Evolutionary conservation across 1,140 invertebrate species (phyloP).

Genomic region (Acromyrmex charruanus): DNA sequence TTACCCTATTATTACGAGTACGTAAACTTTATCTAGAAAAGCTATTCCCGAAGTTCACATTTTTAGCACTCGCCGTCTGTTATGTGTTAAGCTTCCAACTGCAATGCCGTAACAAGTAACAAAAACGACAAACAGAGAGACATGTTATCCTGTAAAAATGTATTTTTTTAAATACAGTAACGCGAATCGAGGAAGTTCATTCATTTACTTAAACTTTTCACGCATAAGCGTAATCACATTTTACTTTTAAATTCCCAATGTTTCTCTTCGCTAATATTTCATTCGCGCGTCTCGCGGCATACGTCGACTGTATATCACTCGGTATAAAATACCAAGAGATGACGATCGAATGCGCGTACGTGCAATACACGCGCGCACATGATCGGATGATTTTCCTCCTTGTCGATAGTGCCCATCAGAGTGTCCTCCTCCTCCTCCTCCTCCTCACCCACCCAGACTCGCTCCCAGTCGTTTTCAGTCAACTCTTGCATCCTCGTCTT

Average conservation of each 20-base stretch:
- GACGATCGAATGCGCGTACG: slow-evolving; percentile 16
- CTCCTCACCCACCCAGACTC: neutral
- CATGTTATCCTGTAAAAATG: slow-evolving; percentile 21
- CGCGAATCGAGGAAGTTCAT: neutral
- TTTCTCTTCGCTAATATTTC: slow-evolving; percentile 18
- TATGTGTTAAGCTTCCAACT: neutral
- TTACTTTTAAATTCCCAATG: slow-evolving; percentile 1
- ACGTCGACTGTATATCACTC: slow-evolving; percentile 4
- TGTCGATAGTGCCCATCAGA: slow-evolving; percentile 59
- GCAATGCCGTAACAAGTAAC: neutral
- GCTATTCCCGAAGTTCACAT: neutral
- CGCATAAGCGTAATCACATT: neutral
- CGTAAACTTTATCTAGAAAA: neutral
- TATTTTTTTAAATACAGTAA: slow-evolving; percentile 13
- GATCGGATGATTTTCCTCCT: slow-evolving; percentile 56
- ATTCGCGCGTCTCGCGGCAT: neutral
- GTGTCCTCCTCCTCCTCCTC: neutral
- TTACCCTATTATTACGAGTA: neutral
- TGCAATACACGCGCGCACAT: slow-evolving; percentile 52
- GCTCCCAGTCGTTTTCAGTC: neutral
- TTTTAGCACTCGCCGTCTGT: neutral
- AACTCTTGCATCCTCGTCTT: neutral
- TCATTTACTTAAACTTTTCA: slow-evolving; percentile 26
- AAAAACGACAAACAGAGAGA: neutral
- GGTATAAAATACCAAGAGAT: slow-evolving; percentile 19